Evolutionary conservation across 2,888 invertebrate genomes (phyloP), one percentile per base, ranked within the genome.

Genomic region (Argynnis bischoffii): DNA sequence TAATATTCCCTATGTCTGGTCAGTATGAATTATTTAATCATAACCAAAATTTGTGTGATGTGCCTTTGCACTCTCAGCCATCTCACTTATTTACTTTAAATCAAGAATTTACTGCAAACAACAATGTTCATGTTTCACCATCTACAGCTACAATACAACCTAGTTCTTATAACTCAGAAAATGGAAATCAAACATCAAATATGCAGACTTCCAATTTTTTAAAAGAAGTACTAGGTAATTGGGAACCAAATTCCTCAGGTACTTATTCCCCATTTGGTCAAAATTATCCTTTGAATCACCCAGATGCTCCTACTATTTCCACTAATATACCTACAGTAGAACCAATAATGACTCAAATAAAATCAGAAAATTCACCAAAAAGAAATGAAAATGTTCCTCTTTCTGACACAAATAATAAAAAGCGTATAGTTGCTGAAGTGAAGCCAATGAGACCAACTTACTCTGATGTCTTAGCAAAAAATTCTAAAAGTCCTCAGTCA

Each of bases 361-460:
- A 88, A 74, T 71, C 77, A 48, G 88, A 90, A 8, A 85, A 80
- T 67, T 90, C 91, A 48, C 89, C 89, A 26, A 93, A 91, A 69
- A 82, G 88, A 67, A 89, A 88, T 82, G 92, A 91, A 72, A 88
- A 86, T 69, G 89, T 87, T 69, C 92, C 91, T 26, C 75, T 92
- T 61, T 94, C 94, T 76, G 93, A 93, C 67, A 94, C 93, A 35
- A 93, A 92, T 73, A 92, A 86, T 69, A 94, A 94, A 76, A 96
- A 95, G 67, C 93, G 97, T 63, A 96, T 96, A 83, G 95, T 97
- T 0, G 97, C 97, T 50, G 97, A 97, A 88, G 97, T 97, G 0
- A 96, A 96, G 79, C 97, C 97, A 0, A 97, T 97, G 97, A 94
- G 97, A 64, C 97, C 97, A 61, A 95, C 96, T 15, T 97, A 97